phyloP scores from a whole-genome alignment of 2,888 invertebrate species.

The Hemicrepidius hirtus region DNA sequence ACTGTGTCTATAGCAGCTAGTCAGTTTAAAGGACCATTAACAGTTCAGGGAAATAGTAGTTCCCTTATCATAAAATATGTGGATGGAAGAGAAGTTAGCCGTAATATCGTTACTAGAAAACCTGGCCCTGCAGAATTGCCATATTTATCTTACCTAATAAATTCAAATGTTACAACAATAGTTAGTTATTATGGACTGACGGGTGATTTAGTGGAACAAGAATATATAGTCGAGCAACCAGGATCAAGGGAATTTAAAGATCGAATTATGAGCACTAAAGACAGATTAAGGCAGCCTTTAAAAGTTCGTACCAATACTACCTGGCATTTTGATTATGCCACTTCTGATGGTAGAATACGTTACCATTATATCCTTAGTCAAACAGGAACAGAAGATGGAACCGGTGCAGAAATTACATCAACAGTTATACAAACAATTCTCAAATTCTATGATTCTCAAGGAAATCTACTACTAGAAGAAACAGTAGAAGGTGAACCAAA shows the following conservation, averaged over 20 bases:
- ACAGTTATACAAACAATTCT: conserved; percentile 28
- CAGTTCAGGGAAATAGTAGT: conserved; percentile 27
- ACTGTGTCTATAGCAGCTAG: conserved; percentile 31
- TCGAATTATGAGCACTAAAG: conserved; percentile 30
- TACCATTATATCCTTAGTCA: conserved; percentile 33
- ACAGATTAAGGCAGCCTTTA: conserved; percentile 6
- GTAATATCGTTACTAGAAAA: not conserved
- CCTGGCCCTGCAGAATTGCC: conserved; percentile 19
- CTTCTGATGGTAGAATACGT: conserved; percentile 14
- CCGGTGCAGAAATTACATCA: conserved; percentile 12
- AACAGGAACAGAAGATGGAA: conserved; percentile 25
- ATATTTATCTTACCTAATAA: conserved; percentile 1
- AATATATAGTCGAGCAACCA: conserved; percentile 28
- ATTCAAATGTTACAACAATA: conserved; percentile 26
- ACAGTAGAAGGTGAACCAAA: conserved; percentile 24
- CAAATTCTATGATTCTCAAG: conserved; percentile 15
- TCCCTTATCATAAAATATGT: conserved; percentile 20
- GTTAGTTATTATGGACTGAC: conserved; percentile 25
- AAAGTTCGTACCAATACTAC: conserved; percentile 29
- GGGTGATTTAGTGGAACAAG: conserved; percentile 32
- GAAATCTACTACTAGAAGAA: conserved; percentile 23
- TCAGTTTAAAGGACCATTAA: conserved; percentile 17
- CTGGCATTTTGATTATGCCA: conserved; percentile 14
- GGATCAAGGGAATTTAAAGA: conserved; percentile 35
- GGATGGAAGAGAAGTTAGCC: conserved; percentile 15